Percentiles rank a stretch among this genome's conserved stretches.
phyloP scores from a whole-genome alignment of 2,797 vertebrate species.

The Molossus alvarezi region DNA sequence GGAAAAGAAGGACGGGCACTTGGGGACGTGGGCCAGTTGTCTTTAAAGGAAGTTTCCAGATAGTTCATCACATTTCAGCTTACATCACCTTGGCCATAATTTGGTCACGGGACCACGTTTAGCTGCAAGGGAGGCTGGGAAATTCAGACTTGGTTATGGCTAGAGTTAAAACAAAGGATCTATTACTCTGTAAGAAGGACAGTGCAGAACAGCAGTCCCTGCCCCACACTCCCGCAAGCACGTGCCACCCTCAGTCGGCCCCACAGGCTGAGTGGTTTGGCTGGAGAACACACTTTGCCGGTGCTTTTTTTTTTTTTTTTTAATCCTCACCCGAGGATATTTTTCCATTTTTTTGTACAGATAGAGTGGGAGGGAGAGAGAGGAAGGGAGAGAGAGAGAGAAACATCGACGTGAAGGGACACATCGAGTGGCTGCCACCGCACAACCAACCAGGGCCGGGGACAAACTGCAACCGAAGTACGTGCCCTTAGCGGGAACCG shows the following conservation, averaged over 20 bases:
- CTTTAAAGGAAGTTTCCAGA: slow-evolving; percentile 39
- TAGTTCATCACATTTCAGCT: background rate
- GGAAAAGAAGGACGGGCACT: background rate
- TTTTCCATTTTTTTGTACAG: too few species aligned
- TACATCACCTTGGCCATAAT: background rate
- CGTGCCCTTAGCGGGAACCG: too few species aligned
- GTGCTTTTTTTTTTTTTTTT: too few species aligned
- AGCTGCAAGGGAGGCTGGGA: background rate
- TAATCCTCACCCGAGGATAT: too few species aligned
- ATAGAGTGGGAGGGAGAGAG: too few species aligned
- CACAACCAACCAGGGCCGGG: too few species aligned
- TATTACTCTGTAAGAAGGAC: background rate
- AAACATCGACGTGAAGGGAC: too few species aligned
- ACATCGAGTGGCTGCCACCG: too few species aligned
- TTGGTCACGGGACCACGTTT: background rate
- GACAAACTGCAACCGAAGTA: too few species aligned
- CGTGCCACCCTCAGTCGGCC: background rate
- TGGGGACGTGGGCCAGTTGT: background rate
- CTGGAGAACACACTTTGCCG: background rate
- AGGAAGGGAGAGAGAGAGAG: too few species aligned
- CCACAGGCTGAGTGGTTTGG: background rate
- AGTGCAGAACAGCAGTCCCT: background rate
- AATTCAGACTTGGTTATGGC: background rate
- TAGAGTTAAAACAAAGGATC: background rate
- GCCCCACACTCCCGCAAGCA: background rate